These are phyloP conservation scores for Blera fallax DNA, from an alignment of 2,888 invertebrate genomes.

Conservation along the genomic window DNA sequence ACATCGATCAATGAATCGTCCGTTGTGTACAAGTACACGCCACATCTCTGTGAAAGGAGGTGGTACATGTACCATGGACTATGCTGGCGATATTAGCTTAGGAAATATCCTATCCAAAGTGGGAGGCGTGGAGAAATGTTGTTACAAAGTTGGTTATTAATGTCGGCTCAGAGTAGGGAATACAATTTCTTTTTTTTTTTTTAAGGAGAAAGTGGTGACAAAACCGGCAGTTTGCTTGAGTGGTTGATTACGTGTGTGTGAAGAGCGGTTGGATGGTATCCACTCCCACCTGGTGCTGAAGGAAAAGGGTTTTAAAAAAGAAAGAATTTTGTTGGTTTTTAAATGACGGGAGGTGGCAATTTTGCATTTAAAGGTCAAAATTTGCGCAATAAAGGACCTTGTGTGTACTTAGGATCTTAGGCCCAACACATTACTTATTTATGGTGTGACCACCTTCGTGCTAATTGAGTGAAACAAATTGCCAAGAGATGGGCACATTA, in stretches of 20 bases:
- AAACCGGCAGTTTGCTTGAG: constrained; percentile 1
- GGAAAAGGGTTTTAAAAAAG: constrained; percentile 6
- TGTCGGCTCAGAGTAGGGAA: not conserved
- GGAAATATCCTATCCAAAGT: not conserved
- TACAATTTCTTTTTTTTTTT: not conserved
- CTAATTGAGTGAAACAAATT: not conserved
- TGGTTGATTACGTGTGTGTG: not conserved
- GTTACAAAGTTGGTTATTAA: not conserved
- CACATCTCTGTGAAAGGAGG: not conserved
- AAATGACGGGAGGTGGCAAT: not conserved
- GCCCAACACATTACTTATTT: not conserved
- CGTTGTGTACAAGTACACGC: not conserved
- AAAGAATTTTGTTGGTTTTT: not conserved
- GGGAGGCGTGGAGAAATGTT: not conserved
- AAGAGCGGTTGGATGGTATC: not conserved
- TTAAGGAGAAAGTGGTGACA: not conserved
- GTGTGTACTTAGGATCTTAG: not conserved
- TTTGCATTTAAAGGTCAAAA: not conserved
- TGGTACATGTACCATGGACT: not conserved
- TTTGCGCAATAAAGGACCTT: not conserved
- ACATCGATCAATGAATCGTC: constrained; percentile 12
- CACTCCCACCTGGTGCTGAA: constrained; percentile 10
- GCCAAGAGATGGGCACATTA: not conserved
- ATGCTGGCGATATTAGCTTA: not conserved
- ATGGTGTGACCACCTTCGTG: not conserved